These are phyloP conservation scores for Thryonomys swinderianus DNA, from an alignment of 2,113 vertebrate species.

Conservation along the genomic window DNA sequence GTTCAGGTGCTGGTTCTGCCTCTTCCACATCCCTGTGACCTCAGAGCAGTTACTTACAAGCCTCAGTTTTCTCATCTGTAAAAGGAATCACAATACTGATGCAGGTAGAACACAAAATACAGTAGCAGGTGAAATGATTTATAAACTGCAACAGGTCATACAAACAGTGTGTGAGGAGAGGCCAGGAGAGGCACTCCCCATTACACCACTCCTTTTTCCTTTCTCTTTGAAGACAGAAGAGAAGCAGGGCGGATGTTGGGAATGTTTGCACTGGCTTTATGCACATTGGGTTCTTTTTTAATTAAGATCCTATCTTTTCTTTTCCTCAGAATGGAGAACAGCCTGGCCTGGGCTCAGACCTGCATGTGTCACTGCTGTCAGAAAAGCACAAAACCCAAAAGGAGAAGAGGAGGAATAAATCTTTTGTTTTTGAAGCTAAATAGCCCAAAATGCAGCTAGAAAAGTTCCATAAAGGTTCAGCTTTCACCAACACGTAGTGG, in stretches of 20 bases:
- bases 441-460: constrained; percentile 86
- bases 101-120: not conserved
- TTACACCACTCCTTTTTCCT: not conserved
- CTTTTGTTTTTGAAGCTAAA: constrained; percentile 88
- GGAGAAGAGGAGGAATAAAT: constrained; percentile 83
- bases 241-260: constrained; percentile 11
- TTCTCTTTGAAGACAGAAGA: constrained; percentile 72
- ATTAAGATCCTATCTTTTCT: constrained; percentile 81
- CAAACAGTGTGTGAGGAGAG: not conserved
- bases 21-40: not conserved
- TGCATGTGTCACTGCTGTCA: constrained; percentile 83
- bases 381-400: constrained; percentile 81
- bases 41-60: not conserved
- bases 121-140: not conserved
- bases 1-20: not conserved
- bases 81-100: not conserved
- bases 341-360: constrained; percentile 56
- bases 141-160: not conserved
- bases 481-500: constrained; percentile 85
- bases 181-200: not conserved
- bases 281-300: constrained; percentile 58
- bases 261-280: constrained; percentile 60
- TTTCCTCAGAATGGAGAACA: constrained; percentile 47
- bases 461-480: constrained; percentile 87
- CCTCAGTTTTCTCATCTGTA: not conserved